Base-by-base conservation (phyloP, 2,888 invertebrate species). In the Rhagonycha fulva region DNA sequence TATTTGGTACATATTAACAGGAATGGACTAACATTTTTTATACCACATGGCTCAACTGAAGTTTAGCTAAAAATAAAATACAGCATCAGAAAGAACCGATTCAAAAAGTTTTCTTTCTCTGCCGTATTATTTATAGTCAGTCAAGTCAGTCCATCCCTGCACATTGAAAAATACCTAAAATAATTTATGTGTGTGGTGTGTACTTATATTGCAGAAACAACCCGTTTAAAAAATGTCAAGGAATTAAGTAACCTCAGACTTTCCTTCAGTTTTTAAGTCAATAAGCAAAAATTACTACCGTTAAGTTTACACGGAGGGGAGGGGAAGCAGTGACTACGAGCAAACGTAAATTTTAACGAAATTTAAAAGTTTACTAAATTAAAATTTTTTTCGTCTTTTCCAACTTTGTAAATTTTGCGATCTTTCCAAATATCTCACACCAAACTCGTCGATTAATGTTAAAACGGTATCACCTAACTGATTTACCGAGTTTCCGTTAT, bases 341-440 rank as follows among this genome's bases (percentile, higher is more conserved):
- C 11, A 12, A 47, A 47, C n/a, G 4, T 47, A 7, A 4, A 5
- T 47, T n/a, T n/a, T n/a, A 11, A n/a, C 12, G 47, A 12, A 32
- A 32, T 12, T 32, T 12, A 32, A 12, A 12, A 69, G 12, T 2
- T 62, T 10, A 10, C 47, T 71, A 7, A 47, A 47, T 47, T 47
- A 47, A 47, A 47, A 47, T 69, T 76, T 78, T 76, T 78, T 78
- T n/a, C 78, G 66, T 19, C 76, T 73, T 32, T 78, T 78, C 78
- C 78, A 78, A 62, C 78, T 76, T 70, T 75, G 71, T 30, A 71
- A 71, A 47, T 77, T 72, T 62, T 75, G 70, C 14, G 66, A 26
- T 11, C 70, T 24, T 60, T 71, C 60, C 87, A 68, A 77, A 83
- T 87, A 89, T 87, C 81, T 87, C 86, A 76, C 86, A 84, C 81